phyloP scores from a whole-genome alignment of 2,797 vertebrate species.

The Xyrichtys novacula region DNA sequence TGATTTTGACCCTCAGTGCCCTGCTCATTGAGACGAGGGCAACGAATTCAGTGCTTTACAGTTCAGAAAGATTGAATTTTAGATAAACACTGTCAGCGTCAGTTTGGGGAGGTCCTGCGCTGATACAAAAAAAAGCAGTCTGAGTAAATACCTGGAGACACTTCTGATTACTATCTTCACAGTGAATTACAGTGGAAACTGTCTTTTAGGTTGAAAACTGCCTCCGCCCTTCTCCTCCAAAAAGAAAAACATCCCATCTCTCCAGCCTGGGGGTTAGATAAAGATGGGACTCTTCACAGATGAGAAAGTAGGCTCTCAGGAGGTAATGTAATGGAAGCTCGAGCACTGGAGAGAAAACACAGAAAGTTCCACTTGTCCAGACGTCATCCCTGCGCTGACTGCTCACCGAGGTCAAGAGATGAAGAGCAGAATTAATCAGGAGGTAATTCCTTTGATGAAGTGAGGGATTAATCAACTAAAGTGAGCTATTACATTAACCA shows the following conservation, averaged over 20 bases:
- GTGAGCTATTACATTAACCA: conserved; percentile 39
- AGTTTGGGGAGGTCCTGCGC: conserved; percentile 26
- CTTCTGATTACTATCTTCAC: conserved; percentile 66
- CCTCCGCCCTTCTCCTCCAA: background rate
- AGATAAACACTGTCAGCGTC: conserved; percentile 74
- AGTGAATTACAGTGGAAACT: conserved; percentile 67
- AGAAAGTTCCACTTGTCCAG: conserved; percentile 14
- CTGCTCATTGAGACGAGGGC: conserved; percentile 73
- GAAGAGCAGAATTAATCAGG: conserved; percentile 47
- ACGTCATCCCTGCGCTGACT: conserved; percentile 19
- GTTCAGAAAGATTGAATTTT: conserved; percentile 77
- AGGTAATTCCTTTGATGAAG: conserved; percentile 48
- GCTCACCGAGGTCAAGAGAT: conserved; percentile 30
- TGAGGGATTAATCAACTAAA: conserved; percentile 47
- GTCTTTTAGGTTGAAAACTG: conserved; percentile 45
- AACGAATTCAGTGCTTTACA: conserved; percentile 70
- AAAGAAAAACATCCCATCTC: background rate
- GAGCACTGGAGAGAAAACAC: conserved; percentile 19
- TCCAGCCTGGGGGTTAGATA: conserved; percentile 16
- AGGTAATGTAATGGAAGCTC: conserved; percentile 35
- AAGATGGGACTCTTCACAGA: conserved; percentile 14
- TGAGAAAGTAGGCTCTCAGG: conserved; percentile 30
- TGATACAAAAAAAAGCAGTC: conserved; percentile 63
- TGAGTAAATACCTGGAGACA: conserved; percentile 69
- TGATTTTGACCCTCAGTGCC: conserved; percentile 72